These are phyloP conservation scores for Istiophorus platypterus DNA, from an alignment of 2,113 vertebrate species.

Conservation along the genomic window DNA sequence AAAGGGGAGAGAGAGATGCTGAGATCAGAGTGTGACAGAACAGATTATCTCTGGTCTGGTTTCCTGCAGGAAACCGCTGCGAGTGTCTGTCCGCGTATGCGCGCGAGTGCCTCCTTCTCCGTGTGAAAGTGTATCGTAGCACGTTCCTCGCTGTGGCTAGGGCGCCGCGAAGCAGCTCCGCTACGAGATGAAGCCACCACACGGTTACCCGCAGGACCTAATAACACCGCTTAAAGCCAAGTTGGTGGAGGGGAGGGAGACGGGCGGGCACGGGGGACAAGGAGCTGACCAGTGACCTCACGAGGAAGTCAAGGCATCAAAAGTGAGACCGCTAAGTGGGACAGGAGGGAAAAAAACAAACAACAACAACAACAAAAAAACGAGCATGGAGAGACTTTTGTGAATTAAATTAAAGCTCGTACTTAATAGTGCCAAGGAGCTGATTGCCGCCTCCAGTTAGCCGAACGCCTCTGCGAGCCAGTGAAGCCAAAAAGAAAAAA, in stretches of 20 bases:
- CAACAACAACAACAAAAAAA: too few species aligned
- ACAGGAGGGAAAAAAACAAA: too few species aligned
- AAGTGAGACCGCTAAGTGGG: constrained; percentile 52
- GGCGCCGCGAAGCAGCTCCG: constrained; percentile 46
- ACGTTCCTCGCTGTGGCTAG: constrained; percentile 38
- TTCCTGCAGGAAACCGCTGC: constrained; percentile 64
- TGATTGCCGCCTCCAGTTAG: constrained; percentile 42
- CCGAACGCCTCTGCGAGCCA: constrained; percentile 15
- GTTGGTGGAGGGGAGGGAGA: constrained; percentile 17
- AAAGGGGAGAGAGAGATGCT: constrained; percentile 43
- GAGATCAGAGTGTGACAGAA: constrained; percentile 70
- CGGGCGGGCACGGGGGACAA: not conserved
- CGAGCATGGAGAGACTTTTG: constrained; percentile 35
- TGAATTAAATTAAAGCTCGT: constrained; percentile 49
- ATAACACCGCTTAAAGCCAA: constrained; percentile 21
- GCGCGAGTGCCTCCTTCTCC: constrained; percentile 42
- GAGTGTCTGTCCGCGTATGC: constrained; percentile 45
- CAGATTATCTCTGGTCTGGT: constrained; percentile 72
- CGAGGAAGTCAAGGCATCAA: constrained; percentile 27
- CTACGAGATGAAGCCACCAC: constrained; percentile 36
- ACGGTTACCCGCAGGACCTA: constrained; percentile 47
- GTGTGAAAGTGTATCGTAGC: constrained; percentile 55
- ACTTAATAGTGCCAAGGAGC: constrained; percentile 53
- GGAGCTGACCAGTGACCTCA: constrained; percentile 44
- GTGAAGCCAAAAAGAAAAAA: constrained; percentile 37